These are phyloP conservation scores for Microplitis mediator DNA, from an alignment of 1,140 invertebrate genomes.

Conservation along the genomic window DNA sequence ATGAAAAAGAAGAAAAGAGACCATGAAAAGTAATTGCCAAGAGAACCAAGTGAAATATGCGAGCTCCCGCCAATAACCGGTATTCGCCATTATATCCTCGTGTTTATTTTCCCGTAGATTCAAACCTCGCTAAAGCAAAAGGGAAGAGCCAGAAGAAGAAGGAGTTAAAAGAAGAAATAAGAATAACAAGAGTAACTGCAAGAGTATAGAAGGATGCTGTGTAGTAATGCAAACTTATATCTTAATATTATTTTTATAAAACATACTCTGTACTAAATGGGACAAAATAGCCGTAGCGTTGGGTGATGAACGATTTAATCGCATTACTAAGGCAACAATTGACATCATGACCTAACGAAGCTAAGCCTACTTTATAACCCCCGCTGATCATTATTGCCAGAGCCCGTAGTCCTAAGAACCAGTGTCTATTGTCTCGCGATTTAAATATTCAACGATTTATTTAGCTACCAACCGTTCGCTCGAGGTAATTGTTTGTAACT, in stretches of 20 bases:
- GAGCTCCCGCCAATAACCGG: constrained; percentile 54
- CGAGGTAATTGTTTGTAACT: neutral
- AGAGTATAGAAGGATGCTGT: neutral
- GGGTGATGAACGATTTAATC: no score
- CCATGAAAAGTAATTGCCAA: constrained; percentile 4
- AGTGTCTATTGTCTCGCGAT: neutral
- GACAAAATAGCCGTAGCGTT: no score
- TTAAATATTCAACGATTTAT: neutral
- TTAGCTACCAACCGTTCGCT: neutral
- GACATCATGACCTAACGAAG: no score
- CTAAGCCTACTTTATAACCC: no score
- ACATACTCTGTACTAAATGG: no score
- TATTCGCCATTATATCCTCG: constrained; percentile 34
- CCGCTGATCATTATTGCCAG: no score
- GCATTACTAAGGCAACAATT: no score
- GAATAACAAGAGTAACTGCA: neutral
- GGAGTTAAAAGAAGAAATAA: neutral
- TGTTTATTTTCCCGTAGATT: constrained; percentile 28
- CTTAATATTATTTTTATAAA: no score
- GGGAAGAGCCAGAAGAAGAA: neutral
- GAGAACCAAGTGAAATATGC: constrained; percentile 48
- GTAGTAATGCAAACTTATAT: no score
- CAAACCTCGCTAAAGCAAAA: neutral
- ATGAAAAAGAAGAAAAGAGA: neutral
- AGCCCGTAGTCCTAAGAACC: neutral